Evolutionary conservation across 2,113 vertebrate species (phyloP), one percentile per base, ranked within the genome.

Genomic region (Forbesichthys papilliferus): DNA sequence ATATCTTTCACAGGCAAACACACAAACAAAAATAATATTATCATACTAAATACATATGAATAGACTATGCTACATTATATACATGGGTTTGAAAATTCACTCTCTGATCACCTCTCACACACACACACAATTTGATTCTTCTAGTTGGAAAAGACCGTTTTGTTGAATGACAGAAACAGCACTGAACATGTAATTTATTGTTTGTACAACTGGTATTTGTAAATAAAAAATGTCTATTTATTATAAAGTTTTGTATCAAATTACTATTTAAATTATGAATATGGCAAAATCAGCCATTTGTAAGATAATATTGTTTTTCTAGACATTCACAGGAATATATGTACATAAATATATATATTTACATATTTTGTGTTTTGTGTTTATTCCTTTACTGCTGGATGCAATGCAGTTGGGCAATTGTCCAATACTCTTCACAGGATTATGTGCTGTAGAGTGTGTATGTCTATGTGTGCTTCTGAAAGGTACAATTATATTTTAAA

Each of bases 141-240:
- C 64, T 76, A 61, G 49, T 74, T 70, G 79, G 75, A 88, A 82
- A 87, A 78, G 74, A 80, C 80, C 62, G 59, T 77, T 78, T 81
- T 48, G 69, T 77, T 81, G 78, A 90, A 84, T 13, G 81, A 91
- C 84, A 84, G 88, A 89, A 94, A 93, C 92, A 94, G 96, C 98
- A 98, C 97, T 99, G 97, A 99, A 94, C 93, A 95, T 95, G 96
- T 99, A 98, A 98, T 96, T 99, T 99, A 98, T 97, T 98, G 91
- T 98, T 95, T 97, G 95, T 96, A 94, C 91, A 95, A 96, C 93
- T 94, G 81, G 85, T 95, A 94, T 96, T 95, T 98, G 95, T 96
- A 89, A 91, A 94, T 75, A 86, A 94, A 61, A 81, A 91, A 95
- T 93, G 90, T 89, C 95, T 97, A 98, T 99, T 99, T 98, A 98